Percentiles rank a stretch among this genome's conserved stretches.
phyloP scores from a whole-genome alignment of 2,113 vertebrate species.

The Cebidichthys violaceus region DNA sequence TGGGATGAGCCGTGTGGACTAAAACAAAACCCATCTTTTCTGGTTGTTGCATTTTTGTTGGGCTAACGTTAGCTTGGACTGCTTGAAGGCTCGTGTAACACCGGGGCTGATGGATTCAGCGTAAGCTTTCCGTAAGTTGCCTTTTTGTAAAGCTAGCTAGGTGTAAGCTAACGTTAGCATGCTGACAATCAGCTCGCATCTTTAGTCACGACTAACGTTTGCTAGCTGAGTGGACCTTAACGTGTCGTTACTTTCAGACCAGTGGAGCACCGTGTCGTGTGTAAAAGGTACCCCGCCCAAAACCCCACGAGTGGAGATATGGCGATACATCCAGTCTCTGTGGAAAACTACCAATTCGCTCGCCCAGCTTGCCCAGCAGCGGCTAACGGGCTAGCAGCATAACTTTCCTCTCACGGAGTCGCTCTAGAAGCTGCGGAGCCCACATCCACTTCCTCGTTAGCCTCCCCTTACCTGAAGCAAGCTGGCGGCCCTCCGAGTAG shows the following conservation, averaged over 20 bases:
- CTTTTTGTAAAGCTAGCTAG: slow-evolving; percentile 56
- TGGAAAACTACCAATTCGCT: slow-evolving; percentile 65
- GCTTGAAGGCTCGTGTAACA: background rate
- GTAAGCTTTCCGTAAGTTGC: slow-evolving; percentile 48
- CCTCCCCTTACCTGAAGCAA: slow-evolving; percentile 72
- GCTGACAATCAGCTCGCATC: slow-evolving; percentile 59
- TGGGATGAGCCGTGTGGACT: slow-evolving; percentile 72
- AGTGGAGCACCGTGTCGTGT: slow-evolving; percentile 24
- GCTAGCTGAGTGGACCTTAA: slow-evolving; percentile 48
- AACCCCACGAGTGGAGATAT: slow-evolving; percentile 58
- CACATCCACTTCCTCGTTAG: slow-evolving; percentile 62
- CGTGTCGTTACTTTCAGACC: slow-evolving; percentile 31
- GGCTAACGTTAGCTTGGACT: slow-evolving; percentile 4
- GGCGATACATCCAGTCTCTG: slow-evolving; percentile 57
- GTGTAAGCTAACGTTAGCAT: slow-evolving; percentile 72
- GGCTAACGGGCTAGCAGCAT: slow-evolving; percentile 74
- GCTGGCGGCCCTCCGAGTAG: slow-evolving; percentile 82
- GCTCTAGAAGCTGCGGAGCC: slow-evolving; percentile 62
- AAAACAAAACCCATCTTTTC: slow-evolving; percentile 26
- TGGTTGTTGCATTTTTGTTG: slow-evolving; percentile 35
- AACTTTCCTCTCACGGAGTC: slow-evolving; percentile 73
- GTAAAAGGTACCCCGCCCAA: background rate
- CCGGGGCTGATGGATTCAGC: slow-evolving; percentile 8
- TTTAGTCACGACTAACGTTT: slow-evolving; percentile 68
- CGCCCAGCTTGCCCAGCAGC: slow-evolving; percentile 65